Evolutionary conservation across 1,140 invertebrate genomes (phyloP).

Genomic region (Diorhabda elongata): DNA sequence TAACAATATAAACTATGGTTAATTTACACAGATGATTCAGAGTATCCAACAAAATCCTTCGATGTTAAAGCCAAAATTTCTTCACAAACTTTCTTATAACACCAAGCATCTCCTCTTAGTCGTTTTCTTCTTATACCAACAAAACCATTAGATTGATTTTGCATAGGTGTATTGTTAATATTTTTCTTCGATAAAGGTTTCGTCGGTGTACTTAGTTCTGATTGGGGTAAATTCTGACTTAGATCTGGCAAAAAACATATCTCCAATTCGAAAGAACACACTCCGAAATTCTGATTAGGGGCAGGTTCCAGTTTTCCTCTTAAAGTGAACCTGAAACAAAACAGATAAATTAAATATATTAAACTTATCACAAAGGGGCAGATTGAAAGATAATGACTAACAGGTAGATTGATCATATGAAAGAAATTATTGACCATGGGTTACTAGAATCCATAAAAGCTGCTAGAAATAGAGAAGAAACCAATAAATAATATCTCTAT

Average conservation of each 20-base stretch:
- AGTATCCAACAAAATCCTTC: conserved; percentile 42
- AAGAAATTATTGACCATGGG: no score
- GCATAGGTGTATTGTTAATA: background rate
- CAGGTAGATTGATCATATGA: no score
- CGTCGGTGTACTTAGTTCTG: conserved; percentile 22
- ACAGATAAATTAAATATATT: background rate
- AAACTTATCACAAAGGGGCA: no score
- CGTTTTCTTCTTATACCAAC: conserved; percentile 74
- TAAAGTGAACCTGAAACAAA: conserved; percentile 57
- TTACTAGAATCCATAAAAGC: no score
- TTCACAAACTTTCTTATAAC: conserved; percentile 82
- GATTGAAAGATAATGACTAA: no score
- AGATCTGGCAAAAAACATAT: conserved; percentile 61
- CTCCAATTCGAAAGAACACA: conserved; percentile 75
- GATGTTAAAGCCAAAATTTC: conserved; percentile 65
- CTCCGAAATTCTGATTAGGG: conserved; percentile 43
- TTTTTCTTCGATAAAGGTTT: conserved; percentile 33
- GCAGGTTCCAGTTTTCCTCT: conserved; percentile 56
- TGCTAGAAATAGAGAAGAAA: no score
- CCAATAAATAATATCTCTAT: no score
- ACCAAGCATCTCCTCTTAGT: conserved; percentile 79
- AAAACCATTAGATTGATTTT: conserved; percentile 31
- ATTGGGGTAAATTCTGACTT: conserved; percentile 28
- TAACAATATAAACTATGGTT: no score
- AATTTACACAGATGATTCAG: conserved; percentile 35